Evolutionary conservation across 1,140 invertebrate species (phyloP).

Genomic region (Probaryconus sp.): DNA sequence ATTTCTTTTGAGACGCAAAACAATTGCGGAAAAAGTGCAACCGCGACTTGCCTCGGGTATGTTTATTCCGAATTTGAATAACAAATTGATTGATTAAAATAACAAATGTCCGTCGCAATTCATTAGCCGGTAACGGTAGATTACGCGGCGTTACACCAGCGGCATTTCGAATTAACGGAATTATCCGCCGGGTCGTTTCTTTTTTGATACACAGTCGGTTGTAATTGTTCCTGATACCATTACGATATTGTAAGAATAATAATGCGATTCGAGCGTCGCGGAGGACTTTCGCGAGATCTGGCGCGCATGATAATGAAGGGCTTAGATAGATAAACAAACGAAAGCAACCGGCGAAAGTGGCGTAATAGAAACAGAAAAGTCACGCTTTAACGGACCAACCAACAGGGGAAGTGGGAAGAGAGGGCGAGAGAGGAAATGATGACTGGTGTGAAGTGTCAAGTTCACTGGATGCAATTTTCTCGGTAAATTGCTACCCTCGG

Average conservation of each 20-base stretch:
- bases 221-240: slow-evolving; percentile 21
- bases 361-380: too few relatives aligned
- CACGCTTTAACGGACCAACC: not conserved
- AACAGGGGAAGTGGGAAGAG: not conserved
- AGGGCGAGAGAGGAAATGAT: not conserved
- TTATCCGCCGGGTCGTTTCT: not conserved
- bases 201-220: not conserved
- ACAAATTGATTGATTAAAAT: slow-evolving; percentile 43
- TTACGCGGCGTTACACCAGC: not conserved
- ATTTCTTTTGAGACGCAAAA: too few relatives aligned
- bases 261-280: slow-evolving; percentile 6
- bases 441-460: slow-evolving; percentile 1
- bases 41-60: not conserved
- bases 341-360: not conserved
- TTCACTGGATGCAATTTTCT: slow-evolving; percentile 7
- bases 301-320: slow-evolving; percentile 20
- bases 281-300: slow-evolving; percentile 5
- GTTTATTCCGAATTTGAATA: slow-evolving; percentile 22
- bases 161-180: not conserved
- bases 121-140: too few relatives aligned
- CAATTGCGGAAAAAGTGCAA: not conserved
- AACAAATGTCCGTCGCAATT: slow-evolving; percentile 30
- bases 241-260: slow-evolving; percentile 35
- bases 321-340: slow-evolving; percentile 10
- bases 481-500: not conserved